phyloP scores from a whole-genome alignment of 30 jellyfish, hydroid and myxozoan species.

The Rhopilema esculentum region DNA sequence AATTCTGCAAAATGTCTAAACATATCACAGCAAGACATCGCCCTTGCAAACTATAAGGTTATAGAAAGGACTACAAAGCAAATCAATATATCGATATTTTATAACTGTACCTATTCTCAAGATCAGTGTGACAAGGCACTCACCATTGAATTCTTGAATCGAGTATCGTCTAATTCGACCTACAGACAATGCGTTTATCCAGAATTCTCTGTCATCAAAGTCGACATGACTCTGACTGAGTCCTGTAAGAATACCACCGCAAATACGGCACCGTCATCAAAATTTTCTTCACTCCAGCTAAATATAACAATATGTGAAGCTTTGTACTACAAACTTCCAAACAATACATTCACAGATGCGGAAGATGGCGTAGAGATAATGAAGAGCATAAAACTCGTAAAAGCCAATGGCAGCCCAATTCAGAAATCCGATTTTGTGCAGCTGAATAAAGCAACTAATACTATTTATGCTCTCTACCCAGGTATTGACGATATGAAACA shows the following conservation, averaged over 20 bases:
- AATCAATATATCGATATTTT: constrained; percentile 31
- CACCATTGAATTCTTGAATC: not conserved
- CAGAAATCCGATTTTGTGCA: constrained; percentile 17
- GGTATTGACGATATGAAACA: not conserved
- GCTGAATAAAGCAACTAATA: constrained; percentile 17
- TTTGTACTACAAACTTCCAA: constrained; percentile 41
- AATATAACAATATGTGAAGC: constrained; percentile 36
- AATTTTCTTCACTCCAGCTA: not conserved
- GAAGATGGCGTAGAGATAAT: constrained; percentile 35
- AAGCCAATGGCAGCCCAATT: not conserved
- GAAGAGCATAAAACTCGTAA: constrained; percentile 1
- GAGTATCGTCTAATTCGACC: not conserved
- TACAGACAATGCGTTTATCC: constrained; percentile 26
- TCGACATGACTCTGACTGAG: not conserved
- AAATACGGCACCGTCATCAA: constrained; percentile 47
- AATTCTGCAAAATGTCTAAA: constrained; percentile 45
- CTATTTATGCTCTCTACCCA: constrained; percentile 18
- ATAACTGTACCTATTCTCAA: constrained; percentile 16
- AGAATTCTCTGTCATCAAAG: constrained; percentile 26
- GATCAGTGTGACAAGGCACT: constrained; percentile 16
- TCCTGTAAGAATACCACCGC: constrained; percentile 8
- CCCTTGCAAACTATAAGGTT: constrained; percentile 21
- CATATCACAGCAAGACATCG: constrained; percentile 5
- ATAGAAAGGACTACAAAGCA: not conserved
- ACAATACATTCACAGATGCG: constrained; percentile 48